These are phyloP conservation scores for Heterochromis multidens DNA, from an alignment of 2,113 vertebrate genomes.

Conservation along the genomic window DNA sequence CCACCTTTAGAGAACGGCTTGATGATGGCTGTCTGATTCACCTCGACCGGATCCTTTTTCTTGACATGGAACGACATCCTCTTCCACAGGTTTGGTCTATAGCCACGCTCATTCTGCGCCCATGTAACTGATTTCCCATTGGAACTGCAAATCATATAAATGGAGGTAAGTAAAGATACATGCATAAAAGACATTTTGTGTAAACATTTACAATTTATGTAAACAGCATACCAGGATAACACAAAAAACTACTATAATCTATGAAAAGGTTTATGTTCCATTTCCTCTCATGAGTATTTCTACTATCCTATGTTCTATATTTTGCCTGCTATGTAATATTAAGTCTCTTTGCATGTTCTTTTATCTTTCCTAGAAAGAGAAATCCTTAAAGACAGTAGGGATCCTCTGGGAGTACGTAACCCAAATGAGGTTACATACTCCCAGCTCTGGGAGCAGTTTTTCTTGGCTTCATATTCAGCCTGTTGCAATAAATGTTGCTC, in stretches of 20 bases:
- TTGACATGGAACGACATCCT: constrained; percentile 93
- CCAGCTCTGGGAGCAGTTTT: constrained; percentile 39
- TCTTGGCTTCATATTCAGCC: constrained; percentile 12
- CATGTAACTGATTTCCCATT: constrained; percentile 94
- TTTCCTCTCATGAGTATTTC: neutral
- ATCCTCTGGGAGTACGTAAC: constrained; percentile 59
- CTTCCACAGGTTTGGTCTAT: constrained; percentile 94
- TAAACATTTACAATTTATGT: neutral
- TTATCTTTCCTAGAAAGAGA: constrained; percentile 62
- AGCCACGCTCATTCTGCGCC: constrained; percentile 86
- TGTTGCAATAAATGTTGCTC: constrained; percentile 35
- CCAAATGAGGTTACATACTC: constrained; percentile 60
- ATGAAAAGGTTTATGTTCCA: neutral
- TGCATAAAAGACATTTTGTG: neutral
- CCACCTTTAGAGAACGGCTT: constrained; percentile 92
- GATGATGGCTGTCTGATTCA: constrained; percentile 95
- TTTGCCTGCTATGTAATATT: constrained; percentile 9
- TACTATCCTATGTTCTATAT: neutral
- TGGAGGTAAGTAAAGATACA: neutral
- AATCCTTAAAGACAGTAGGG: constrained; percentile 43
- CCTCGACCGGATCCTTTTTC: constrained; percentile 84
- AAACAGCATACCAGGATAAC: neutral
- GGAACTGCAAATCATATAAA: constrained; percentile 76
- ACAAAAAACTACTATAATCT: neutral
- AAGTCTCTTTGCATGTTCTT: constrained; percentile 21